Evolutionary conservation across 2,797 vertebrate species (phyloP), one percentile per base, ranked within the genome.

Genomic region (Oryzias dopingdopingensis): DNA sequence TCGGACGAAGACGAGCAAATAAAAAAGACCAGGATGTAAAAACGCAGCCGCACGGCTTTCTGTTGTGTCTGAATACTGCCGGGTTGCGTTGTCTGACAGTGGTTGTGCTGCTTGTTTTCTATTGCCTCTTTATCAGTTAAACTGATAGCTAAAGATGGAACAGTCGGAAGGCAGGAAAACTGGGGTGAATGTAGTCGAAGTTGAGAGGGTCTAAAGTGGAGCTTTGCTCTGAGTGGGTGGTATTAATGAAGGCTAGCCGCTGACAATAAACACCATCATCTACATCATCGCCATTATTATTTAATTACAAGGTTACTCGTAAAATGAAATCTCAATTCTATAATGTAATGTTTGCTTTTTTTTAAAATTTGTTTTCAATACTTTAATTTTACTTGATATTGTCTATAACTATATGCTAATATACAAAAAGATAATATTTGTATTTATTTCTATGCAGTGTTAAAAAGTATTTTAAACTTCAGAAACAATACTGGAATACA

Each of bases 1-100:
- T 66, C 46, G 1, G 63, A 62, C 0, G 32, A 37, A 37, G 47
- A 77, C 0, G 17, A 63, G 2, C 20, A 65, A 0, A 0, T 0
- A 29, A 41, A 24, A 10, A 69, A 85, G 44, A 85, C 84, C 46
- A 80, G 61, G 60, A 68, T 93, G 1, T 93, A 76, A 83, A 37
- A 37, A 12, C 10, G 3, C 32, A 13, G 58, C 15, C 0, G 4
- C 42, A 17, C 8, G 1, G 5, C 0, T 22, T 15, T 15, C 14
- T 17, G 14, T 0, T 1, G 10, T 23, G 6, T 37, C 14, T 5
- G 18, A 58, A 58, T 37, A 16, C 62, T 68, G 56, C 51, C 68
- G 42, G 37, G 42, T 62, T 70, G 56, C 48, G 60, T 57, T 55
- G 56, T 52, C 43, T 4, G 17, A 37, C 15, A 53, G 45, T 23